These are phyloP conservation scores for Dolichopus griseipennis DNA, from an alignment of 2,888 invertebrate genomes.

Conservation along the genomic window DNA sequence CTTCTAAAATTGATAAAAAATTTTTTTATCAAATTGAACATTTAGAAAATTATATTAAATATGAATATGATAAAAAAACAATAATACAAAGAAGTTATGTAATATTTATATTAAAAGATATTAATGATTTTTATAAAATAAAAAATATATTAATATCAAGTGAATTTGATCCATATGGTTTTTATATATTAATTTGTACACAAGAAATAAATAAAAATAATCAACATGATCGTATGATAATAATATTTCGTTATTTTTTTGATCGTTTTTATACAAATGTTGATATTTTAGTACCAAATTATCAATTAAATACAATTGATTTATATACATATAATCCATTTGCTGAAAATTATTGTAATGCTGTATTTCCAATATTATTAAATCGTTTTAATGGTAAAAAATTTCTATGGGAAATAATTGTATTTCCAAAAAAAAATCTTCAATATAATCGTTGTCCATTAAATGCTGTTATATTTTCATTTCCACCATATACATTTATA, in stretches of 20 bases:
- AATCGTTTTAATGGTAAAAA: neutral
- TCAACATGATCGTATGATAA: neutral
- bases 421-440: neutral
- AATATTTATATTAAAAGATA: neutral
- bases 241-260: conserved; percentile 4
- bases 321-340: neutral
- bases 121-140: neutral
- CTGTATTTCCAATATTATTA: conserved; percentile 1
- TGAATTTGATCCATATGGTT: neutral
- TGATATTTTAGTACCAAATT: neutral
- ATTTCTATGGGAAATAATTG: neutral
- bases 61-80: neutral
- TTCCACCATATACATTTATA: neutral
- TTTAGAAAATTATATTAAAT: neutral
- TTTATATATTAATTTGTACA: neutral
- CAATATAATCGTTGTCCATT: neutral
- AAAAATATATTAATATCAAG: neutral
- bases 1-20: neutral
- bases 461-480: neutral
- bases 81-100: neutral
- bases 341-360: neutral
- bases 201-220: neutral
- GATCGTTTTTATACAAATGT: neutral
- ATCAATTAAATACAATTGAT: neutral
- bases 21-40: neutral